These are phyloP conservation scores for Sprattus sprattus DNA, from an alignment of 2,113 vertebrate species.

Conservation along the genomic window DNA sequence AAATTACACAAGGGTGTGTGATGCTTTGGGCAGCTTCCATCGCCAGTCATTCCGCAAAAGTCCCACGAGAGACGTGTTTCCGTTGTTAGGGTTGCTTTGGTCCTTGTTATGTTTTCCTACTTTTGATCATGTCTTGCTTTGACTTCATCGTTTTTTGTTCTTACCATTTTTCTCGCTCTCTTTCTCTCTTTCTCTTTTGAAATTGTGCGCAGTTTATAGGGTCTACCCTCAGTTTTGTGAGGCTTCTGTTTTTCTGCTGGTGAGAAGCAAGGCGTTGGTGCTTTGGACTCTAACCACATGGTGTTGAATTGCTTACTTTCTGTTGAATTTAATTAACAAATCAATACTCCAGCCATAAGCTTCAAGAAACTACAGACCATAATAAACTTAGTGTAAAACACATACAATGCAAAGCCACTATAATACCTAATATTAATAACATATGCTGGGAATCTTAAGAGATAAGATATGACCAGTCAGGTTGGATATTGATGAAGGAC, in stretches of 20 bases:
- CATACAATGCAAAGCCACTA: constrained; percentile 66
- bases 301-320: constrained; percentile 30
- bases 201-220: constrained; percentile 81
- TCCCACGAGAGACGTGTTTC: constrained; percentile 54
- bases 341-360: constrained; percentile 38
- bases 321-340: constrained; percentile 63
- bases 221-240: constrained; percentile 90
- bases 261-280: constrained; percentile 22
- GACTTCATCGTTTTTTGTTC: constrained; percentile 44
- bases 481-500: constrained; percentile 36
- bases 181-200: constrained; percentile 5
- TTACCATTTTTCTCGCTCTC: constrained; percentile 39
- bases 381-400: constrained; percentile 66
- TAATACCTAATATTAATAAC: constrained; percentile 67
- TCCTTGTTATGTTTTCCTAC: constrained; percentile 47
- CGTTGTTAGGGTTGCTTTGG: constrained; percentile 48
- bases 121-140: constrained; percentile 50
- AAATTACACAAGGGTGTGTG: constrained; percentile 74
- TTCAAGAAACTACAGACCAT: constrained; percentile 54
- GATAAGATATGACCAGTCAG: constrained; percentile 72
- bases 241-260: constrained; percentile 52
- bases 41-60: constrained; percentile 49
- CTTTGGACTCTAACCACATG: constrained; percentile 2
- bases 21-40: constrained; percentile 80
- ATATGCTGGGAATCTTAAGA: constrained; percentile 61